Conservation (phyloP, 2,888 invertebrate species). For the Agapetus fuscipes region DNA sequence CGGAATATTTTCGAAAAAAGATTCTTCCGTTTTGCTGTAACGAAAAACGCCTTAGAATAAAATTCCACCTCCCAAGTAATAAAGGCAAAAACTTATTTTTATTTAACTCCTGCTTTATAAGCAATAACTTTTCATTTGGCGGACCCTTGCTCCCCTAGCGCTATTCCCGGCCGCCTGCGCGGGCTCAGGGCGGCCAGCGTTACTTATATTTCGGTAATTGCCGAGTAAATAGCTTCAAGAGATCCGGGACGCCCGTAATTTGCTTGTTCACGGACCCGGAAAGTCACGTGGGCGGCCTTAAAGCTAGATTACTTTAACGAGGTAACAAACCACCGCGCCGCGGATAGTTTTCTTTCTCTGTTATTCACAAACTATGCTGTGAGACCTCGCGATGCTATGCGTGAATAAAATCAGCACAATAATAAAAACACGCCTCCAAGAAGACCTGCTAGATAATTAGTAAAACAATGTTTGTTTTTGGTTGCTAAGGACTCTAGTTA, state of each 20-base stretch:
- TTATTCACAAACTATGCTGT: too few species aligned
- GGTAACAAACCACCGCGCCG: constrained; percentile 12
- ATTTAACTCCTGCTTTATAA: neutral
- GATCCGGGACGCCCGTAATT: constrained; percentile 2
- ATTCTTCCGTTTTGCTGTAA: too few species aligned
- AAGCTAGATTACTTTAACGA: constrained; percentile 19
- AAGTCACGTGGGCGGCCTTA: constrained; percentile 11
- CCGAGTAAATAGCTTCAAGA: constrained; percentile 14
- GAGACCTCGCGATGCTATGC: too few species aligned
- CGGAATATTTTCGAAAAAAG: too few species aligned
- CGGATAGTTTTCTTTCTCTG: constrained; percentile 13
- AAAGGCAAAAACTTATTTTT: too few species aligned
- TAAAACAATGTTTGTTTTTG: too few species aligned
- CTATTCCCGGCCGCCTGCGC: neutral
- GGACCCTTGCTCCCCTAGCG: neutral
- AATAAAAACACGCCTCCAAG: too few species aligned
- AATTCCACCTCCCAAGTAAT: too few species aligned
- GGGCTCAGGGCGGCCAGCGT: neutral
- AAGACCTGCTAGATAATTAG: too few species aligned
- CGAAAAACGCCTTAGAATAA: too few species aligned
- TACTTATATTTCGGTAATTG: constrained; percentile 13
- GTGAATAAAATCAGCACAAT: too few species aligned
- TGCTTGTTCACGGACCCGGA: constrained; percentile 8
- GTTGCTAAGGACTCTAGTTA: too few species aligned
- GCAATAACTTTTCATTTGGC: neutral